These are phyloP conservation scores for Pollenia angustigena DNA, from an alignment of 2,888 invertebrate genomes.

Conservation along the genomic window DNA sequence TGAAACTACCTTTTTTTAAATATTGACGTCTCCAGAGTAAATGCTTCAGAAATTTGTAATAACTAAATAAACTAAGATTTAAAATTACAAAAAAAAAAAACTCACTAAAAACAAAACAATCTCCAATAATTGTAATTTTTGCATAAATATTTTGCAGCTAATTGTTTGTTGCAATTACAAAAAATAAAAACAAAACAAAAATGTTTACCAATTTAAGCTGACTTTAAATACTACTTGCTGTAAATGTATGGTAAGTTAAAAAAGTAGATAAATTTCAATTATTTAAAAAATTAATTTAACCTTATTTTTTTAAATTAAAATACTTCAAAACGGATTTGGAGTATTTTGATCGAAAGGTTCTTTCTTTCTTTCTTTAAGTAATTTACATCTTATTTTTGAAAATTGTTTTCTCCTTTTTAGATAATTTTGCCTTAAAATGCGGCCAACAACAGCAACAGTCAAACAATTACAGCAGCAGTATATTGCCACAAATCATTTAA, in stretches of 20 bases:
- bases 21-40: slow-evolving; percentile 72
- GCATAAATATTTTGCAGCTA: slow-evolving; percentile 34
- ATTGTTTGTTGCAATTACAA: slow-evolving; percentile 46
- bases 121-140: slow-evolving; percentile 57
- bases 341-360: too few relatives aligned
- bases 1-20: slow-evolving; percentile 36
- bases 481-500: slow-evolving; percentile 70
- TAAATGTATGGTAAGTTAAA: slow-evolving; percentile 73
- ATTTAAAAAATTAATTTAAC: too few relatives aligned
- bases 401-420: slow-evolving; percentile 31
- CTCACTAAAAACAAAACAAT: slow-evolving; percentile 38
- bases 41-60: slow-evolving; percentile 61
- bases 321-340: too few relatives aligned
- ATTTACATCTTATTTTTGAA: background rate
- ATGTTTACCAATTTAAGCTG: slow-evolving; percentile 74
- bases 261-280: background rate
- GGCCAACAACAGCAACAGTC: slow-evolving; percentile 70
- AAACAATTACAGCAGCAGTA: slow-evolving; percentile 71
- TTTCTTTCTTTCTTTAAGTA: background rate
- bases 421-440: slow-evolving; percentile 75
- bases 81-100: slow-evolving; percentile 11
- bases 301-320: too few relatives aligned
- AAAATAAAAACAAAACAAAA: slow-evolving; percentile 54
- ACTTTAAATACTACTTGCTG: slow-evolving; percentile 72
- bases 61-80: slow-evolving; percentile 35